Evolutionary conservation across 2,888 invertebrate genomes (phyloP).

Genomic region (Pandemis corylana): DNA sequence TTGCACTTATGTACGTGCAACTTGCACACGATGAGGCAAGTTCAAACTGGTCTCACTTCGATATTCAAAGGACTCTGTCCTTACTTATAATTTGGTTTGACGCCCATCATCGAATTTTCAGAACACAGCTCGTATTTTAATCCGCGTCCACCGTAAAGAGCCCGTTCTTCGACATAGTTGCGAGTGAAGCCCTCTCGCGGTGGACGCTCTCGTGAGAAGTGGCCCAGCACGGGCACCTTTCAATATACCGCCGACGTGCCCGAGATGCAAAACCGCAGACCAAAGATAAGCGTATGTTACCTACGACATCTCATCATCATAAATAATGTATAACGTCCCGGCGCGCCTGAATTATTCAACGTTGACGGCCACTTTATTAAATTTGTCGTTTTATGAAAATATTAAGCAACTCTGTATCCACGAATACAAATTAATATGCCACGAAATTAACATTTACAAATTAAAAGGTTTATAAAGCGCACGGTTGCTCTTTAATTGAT

Average conservation of each 20-base stretch:
- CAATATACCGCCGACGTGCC: constrained; percentile 75
- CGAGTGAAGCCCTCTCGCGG: constrained; percentile 4
- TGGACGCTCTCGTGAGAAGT: constrained; percentile 40
- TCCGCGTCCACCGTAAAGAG: constrained; percentile 1
- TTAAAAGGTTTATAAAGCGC: constrained; percentile 54
- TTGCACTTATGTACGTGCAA: too few species aligned
- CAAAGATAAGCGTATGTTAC: constrained; percentile 73
- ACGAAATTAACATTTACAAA: constrained; percentile 62
- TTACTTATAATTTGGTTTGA: not conserved
- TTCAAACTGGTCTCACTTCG: too few species aligned
- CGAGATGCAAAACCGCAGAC: constrained; percentile 79
- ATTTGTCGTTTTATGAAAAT: constrained; percentile 78
- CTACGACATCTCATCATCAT: constrained; percentile 80
- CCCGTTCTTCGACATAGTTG: constrained; percentile 25
- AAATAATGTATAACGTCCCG: constrained; percentile 80
- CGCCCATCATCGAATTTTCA: not conserved
- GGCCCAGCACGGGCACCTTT: constrained; percentile 50
- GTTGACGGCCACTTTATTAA: constrained; percentile 80
- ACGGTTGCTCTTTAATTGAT: constrained; percentile 49
- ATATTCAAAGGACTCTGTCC: too few species aligned
- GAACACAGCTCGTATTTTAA: constrained; percentile 7
- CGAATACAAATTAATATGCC: constrained; percentile 66
- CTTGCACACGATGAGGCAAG: too few species aligned
- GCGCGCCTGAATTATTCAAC: constrained; percentile 80
- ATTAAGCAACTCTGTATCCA: constrained; percentile 60